Evolutionary conservation across 2,888 invertebrate genomes (phyloP), one percentile per base, ranked within the genome.

Genomic region (Drosophila tripunctata): DNA sequence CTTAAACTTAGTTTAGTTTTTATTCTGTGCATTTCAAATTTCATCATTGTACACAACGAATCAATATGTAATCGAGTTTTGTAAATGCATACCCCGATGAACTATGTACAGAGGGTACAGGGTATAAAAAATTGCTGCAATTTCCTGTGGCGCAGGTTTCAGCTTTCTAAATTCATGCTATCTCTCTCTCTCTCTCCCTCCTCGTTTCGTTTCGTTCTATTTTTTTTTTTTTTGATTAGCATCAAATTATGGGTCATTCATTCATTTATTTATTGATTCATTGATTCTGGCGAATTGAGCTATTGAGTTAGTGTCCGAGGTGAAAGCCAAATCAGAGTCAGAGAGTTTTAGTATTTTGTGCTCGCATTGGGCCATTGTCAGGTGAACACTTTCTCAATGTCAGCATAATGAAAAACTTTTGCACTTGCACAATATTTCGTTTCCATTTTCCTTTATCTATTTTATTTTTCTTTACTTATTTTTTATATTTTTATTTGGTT

Each of bases 321-420:
- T n/a, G n/a, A n/a, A n/a, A n/a, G n/a, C n/a, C n/a, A n/a, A n/a
- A n/a, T n/a, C n/a, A 15, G 10, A 22, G 2, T 17, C 12, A 30
- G 21, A 30, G 19, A 19, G 14, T 17, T 2, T 10, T 22, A 6
- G 19, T 22, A 31, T 5, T 14, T 4, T 38, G 27, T 10, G 2
- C n/a, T n/a, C n/a, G n/a, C n/a, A n/a, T n/a, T n/a, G n/a, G n/a
- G n/a, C n/a, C n/a, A n/a, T n/a, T n/a, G 12, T 30, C 24, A 14
- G n/a, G 35, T 35, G 36, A 45, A 43, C 66, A 56, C 48, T 65
- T 66, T 60, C 64, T 78, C 75, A 78, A 69, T 81, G 78, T 78
- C 78, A 78, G 51, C 63, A 48, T 60, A 78, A 78, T 73, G 74
- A 62, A 62, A 75, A 71, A 67, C 51, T 60, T 84, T 72, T 55